These are phyloP conservation scores for Cyphomyrus plagiostoma DNA, from an alignment of 2,113 vertebrate species.

Conservation along the genomic window DNA sequence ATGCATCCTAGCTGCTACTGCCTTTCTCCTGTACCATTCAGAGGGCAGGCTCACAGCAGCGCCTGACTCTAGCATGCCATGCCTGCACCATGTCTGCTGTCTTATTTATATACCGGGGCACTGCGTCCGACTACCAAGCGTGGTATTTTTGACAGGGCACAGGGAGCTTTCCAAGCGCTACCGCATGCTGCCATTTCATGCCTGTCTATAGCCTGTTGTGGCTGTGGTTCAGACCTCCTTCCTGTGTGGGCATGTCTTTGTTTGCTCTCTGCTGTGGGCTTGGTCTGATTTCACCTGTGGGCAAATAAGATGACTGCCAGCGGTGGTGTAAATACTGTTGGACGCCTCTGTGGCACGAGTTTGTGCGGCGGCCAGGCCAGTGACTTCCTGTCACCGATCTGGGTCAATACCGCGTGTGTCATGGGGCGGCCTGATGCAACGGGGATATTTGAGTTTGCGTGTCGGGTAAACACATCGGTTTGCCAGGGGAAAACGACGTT, in stretches of 20 bases:
- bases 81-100: neutral
- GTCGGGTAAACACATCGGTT: neutral
- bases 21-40: conserved; percentile 7
- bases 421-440: neutral
- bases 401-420: neutral
- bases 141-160: neutral
- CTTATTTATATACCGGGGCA: neutral
- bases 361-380: neutral
- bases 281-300: neutral
- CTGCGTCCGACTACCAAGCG: neutral
- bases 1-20: conserved; percentile 9
- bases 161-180: neutral
- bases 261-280: neutral
- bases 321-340: neutral
- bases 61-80: neutral
- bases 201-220: neutral
- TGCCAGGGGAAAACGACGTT: conserved; percentile 30
- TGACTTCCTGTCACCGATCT: too few species aligned
- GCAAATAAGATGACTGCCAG: neutral
- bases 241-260: neutral
- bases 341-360: neutral
- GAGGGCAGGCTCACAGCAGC: neutral
- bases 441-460: conserved; percentile 7
- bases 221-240: neutral
- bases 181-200: neutral